Conservation (phyloP, 2,113 vertebrate species). For the Bothrops jararaca region DNA sequence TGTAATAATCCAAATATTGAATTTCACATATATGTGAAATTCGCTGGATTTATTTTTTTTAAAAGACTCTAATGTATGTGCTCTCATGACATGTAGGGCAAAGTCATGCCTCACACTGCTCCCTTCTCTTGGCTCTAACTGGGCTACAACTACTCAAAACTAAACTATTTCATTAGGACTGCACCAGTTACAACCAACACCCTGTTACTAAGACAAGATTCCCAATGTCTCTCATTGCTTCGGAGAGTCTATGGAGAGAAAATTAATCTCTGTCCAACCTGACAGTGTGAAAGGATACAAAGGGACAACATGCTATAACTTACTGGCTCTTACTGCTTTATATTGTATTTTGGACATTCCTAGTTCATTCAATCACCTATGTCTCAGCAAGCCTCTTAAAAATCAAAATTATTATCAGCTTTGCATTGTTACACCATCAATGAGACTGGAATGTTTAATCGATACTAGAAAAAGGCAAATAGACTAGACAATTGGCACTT, state of each 20-base stretch:
- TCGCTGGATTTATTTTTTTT: not conserved
- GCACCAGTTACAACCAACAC: not conserved
- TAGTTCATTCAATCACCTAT: not conserved
- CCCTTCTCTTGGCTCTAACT: not conserved
- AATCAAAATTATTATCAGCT: not conserved
- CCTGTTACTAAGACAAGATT: not conserved
- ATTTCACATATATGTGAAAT: not conserved
- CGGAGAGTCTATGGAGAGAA: not conserved
- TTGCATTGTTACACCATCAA: not conserved
- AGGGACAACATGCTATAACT: not conserved
- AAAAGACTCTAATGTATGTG: not conserved
- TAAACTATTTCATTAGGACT: not conserved
- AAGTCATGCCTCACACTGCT: not conserved
- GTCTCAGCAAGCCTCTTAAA: not conserved
- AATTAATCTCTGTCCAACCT: not conserved
- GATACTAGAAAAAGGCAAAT: not conserved
- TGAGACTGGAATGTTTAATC: not conserved
- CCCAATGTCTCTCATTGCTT: not conserved
- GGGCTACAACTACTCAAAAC: not conserved
- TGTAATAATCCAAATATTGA: not conserved
- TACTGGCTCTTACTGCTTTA: not conserved
- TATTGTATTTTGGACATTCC: not conserved
- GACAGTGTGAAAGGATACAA: not conserved
- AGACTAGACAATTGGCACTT: not conserved
- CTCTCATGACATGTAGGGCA: not conserved